Evolutionary conservation across 2,888 invertebrate genomes (phyloP).

Genomic region (Leucozona laternaria): DNA sequence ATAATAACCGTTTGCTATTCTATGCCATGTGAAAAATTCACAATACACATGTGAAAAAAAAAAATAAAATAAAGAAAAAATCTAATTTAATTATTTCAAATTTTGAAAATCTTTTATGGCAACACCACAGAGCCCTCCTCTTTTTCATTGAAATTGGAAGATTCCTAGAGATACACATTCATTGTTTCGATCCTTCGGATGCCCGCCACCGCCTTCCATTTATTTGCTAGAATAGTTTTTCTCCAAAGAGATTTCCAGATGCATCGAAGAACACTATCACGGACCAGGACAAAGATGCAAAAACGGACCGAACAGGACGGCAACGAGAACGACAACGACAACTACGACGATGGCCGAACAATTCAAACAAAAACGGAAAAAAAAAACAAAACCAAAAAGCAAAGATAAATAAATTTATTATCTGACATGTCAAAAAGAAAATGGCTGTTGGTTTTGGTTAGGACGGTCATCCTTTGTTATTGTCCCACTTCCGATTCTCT

Average conservation of each 20-base stretch:
- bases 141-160: conserved; percentile 59
- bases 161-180: conserved; percentile 65
- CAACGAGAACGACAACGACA: conserved; percentile 14
- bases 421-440: conserved; percentile 71
- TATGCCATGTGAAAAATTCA: too few relatives aligned
- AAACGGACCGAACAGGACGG: conserved; percentile 26
- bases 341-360: conserved; percentile 1
- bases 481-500: conserved; percentile 25
- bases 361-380: conserved; percentile 9
- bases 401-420: conserved; percentile 74
- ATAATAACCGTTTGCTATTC: too few relatives aligned
- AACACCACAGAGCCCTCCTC: neutral
- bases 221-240: conserved; percentile 48
- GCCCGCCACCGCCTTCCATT: conserved; percentile 18
- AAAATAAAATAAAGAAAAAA: too few relatives aligned
- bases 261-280: conserved; percentile 44
- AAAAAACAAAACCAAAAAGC: conserved; percentile 22
- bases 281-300: conserved; percentile 60
- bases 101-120: neutral
- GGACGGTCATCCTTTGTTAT: conserved; percentile 45
- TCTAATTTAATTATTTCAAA: neutral
- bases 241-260: conserved; percentile 51
- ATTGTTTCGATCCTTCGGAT: conserved; percentile 53
- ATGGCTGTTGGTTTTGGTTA: conserved; percentile 69
- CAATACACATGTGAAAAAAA: too few relatives aligned